Conservation (phyloP, 2,113 vertebrate genomes). For the Mus pahari region DNA sequence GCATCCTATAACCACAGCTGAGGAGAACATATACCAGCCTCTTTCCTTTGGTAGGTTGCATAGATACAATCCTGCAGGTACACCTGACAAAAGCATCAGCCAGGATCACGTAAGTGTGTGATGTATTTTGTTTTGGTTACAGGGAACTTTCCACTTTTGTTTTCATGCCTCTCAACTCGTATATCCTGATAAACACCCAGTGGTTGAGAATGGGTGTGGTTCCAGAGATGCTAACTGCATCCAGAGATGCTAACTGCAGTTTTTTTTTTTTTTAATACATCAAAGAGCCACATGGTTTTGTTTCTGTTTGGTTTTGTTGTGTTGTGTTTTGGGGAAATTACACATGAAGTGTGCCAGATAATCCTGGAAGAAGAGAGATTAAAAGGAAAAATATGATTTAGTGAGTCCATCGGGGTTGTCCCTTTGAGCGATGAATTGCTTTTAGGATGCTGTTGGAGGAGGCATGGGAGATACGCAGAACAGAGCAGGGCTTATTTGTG, state of each 20-base stretch:
- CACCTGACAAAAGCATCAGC: neutral
- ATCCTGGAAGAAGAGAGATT: constrained; percentile 55
- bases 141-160: constrained; percentile 67
- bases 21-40: constrained; percentile 32
- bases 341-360: constrained; percentile 34
- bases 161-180: constrained; percentile 49
- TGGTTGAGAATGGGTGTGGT: constrained; percentile 59
- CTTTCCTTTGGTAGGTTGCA: constrained; percentile 33
- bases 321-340: constrained; percentile 62
- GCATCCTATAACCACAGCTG: neutral
- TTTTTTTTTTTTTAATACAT: constrained; percentile 13
- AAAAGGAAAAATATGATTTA: constrained; percentile 44
- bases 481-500: neutral
- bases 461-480: neutral
- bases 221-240: constrained; percentile 54
- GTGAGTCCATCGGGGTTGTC: constrained; percentile 24
- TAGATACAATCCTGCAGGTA: constrained; percentile 14
- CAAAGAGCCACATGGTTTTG: constrained; percentile 41
- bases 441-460: neutral
- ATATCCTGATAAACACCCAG: constrained; percentile 66
- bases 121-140: constrained; percentile 72
- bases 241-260: constrained; percentile 40
- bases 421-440: constrained; percentile 21
- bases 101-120: constrained; percentile 24
- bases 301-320: constrained; percentile 64